Evolutionary conservation across 1,140 invertebrate species (phyloP).

Genomic region (Stegodyphus dumicola): DNA sequence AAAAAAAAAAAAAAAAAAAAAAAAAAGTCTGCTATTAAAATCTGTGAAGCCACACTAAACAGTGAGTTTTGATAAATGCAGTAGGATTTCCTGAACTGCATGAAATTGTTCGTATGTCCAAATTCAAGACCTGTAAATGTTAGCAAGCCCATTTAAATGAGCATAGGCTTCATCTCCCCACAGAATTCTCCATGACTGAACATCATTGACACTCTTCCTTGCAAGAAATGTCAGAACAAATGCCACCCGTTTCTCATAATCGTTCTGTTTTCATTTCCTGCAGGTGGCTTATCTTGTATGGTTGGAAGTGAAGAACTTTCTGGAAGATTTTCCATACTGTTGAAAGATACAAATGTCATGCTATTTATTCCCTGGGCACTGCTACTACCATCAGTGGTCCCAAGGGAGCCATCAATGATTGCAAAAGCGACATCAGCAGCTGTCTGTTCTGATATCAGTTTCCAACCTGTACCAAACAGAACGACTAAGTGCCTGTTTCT

Average conservation of each 20-base stretch:
- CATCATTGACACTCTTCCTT: constrained; percentile 3
- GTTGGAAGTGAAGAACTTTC: constrained; percentile 28
- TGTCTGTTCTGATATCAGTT: constrained; percentile 2
- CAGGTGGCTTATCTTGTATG: constrained; percentile 28
- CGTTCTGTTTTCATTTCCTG: constrained; percentile 13
- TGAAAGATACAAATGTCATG: not conserved
- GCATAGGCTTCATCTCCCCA: constrained; percentile 20
- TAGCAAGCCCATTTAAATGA: constrained; percentile 7
- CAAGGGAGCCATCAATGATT: not conserved
- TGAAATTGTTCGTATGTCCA: not conserved
- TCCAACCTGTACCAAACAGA: not conserved
- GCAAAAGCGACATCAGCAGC: not conserved
- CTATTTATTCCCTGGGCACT: not conserved
- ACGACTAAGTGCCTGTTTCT: not conserved
- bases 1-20: too few species aligned
- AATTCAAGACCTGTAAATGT: not conserved
- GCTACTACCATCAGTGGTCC: not conserved
- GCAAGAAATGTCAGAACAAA: constrained; percentile 17
- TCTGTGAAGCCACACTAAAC: constrained; percentile 9
- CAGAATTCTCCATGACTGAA: constrained; percentile 34
- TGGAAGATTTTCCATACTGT: constrained; percentile 11
- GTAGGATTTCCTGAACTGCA: constrained; percentile 8
- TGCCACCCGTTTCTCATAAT: not conserved
- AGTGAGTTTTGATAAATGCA: not conserved
- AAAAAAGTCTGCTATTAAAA: not conserved